phyloP scores from a whole-genome alignment of 2,797 vertebrate genomes.

The Moxostoma hubbsi region DNA sequence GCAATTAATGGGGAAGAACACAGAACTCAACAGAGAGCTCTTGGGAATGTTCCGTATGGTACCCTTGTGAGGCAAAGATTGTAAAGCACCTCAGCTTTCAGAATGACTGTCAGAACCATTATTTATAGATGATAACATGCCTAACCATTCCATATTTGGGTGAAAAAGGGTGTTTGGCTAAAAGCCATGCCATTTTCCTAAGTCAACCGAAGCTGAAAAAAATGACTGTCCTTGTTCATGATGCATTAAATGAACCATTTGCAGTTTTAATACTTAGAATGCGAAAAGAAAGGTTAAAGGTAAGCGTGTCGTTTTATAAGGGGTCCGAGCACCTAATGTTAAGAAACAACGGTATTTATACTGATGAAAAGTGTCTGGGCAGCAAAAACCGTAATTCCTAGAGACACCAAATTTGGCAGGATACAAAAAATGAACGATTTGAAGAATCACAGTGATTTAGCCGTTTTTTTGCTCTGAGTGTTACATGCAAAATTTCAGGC shows the following conservation, averaged over 20 bases:
- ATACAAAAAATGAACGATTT: too few species aligned
- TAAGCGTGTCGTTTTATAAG: too few species aligned
- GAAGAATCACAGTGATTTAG: too few species aligned
- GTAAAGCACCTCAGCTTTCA: constrained; percentile 1
- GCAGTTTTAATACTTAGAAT: not conserved
- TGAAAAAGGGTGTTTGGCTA: not conserved
- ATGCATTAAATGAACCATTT: constrained; percentile 1
- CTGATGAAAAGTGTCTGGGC: too few species aligned
- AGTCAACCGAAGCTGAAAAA: not conserved
- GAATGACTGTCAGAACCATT: constrained; percentile 2
- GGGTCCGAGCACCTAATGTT: too few species aligned
- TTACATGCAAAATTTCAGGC: too few species aligned
- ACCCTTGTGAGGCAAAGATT: not conserved
- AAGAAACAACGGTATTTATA: too few species aligned
- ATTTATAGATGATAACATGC: constrained; percentile 9
- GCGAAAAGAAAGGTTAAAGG: not conserved
- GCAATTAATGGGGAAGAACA: too few species aligned
- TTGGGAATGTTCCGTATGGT: not conserved
- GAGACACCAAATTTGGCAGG: too few species aligned
- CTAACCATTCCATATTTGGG: constrained; percentile 4
- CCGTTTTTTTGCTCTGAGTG: too few species aligned
- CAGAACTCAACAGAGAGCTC: not conserved
- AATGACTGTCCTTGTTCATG: not conserved
- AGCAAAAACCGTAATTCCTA: too few species aligned
- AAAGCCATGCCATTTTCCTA: not conserved